Evolutionary conservation across 2,797 vertebrate species (phyloP).

Genomic region (Semotilus atromaculatus): DNA sequence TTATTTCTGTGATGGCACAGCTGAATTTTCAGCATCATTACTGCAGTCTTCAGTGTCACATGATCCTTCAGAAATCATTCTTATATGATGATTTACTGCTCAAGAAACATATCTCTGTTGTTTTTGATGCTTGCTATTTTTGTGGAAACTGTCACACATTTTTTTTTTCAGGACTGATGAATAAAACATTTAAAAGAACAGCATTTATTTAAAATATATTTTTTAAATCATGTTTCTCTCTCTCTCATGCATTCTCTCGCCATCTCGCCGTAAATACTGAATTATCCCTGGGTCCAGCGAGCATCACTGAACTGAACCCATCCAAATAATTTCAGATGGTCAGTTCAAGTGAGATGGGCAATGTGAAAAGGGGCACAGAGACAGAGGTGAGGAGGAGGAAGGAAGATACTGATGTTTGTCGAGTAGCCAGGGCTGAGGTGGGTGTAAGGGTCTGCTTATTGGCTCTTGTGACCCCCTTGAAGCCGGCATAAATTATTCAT

Average conservation of each 20-base stretch:
- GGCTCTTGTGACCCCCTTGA: conserved; percentile 69
- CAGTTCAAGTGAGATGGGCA: background rate
- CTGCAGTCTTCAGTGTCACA: background rate
- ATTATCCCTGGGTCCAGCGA: conserved; percentile 61
- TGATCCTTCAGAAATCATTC: background rate
- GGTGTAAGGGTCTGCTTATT: conserved; percentile 61
- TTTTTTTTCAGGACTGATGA: background rate
- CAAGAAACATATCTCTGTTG: background rate
- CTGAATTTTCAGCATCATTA: background rate
- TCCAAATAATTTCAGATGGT: conserved; percentile 55
- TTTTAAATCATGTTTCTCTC: background rate
- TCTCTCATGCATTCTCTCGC: too few species aligned
- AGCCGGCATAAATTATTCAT: conserved; percentile 78
- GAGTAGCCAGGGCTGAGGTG: conserved; percentile 42
- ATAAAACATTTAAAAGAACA: background rate
- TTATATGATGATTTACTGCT: background rate
- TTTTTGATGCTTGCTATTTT: background rate
- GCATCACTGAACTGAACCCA: conserved; percentile 62
- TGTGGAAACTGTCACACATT: background rate
- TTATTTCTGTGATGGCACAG: too few species aligned
- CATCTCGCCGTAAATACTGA: conserved; percentile 68
- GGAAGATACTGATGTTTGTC: conserved; percentile 8
- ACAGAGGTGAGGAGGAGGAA: conserved; percentile 10
- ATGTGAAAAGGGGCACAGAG: background rate
- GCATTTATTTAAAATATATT: background rate